phyloP scores from a whole-genome alignment of 2,113 vertebrate genomes.

The Arizona elegans region DNA sequence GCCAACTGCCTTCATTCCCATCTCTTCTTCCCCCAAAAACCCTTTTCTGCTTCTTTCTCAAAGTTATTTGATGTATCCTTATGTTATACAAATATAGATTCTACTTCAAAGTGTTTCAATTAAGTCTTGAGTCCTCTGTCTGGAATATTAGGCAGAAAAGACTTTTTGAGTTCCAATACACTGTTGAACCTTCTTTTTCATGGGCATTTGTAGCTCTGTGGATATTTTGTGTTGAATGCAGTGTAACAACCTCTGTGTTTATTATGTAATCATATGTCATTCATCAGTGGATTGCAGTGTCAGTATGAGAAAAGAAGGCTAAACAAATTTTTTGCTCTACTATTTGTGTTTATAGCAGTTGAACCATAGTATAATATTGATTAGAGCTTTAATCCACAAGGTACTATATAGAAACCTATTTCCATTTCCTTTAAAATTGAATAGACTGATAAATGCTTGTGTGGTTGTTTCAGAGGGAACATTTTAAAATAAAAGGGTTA shows the following conservation, averaged over 20 bases:
- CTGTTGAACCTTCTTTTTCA: neutral
- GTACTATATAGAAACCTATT: neutral
- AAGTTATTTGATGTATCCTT: neutral
- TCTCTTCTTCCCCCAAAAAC: neutral
- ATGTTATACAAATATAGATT: neutral
- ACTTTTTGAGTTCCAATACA: neutral
- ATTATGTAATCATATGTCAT: neutral
- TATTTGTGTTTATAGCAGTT: neutral
- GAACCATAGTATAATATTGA: neutral
- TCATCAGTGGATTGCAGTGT: neutral
- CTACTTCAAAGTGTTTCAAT: neutral
- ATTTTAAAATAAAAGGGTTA: neutral
- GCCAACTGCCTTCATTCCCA: neutral
- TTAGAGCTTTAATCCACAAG: neutral
- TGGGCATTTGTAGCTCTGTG: neutral
- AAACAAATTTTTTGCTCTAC: neutral
- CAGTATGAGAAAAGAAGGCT: neutral
- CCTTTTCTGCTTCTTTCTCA: neutral
- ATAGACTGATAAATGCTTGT: neutral
- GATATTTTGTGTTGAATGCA: neutral
- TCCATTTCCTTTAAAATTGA: neutral
- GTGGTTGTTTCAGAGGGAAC: neutral
- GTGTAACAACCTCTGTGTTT: neutral
- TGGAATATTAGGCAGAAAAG: neutral
- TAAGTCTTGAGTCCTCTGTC: neutral